Base-by-base conservation (phyloP, 2,797 vertebrate species). In the Pipistrellus nathusii region DNA sequence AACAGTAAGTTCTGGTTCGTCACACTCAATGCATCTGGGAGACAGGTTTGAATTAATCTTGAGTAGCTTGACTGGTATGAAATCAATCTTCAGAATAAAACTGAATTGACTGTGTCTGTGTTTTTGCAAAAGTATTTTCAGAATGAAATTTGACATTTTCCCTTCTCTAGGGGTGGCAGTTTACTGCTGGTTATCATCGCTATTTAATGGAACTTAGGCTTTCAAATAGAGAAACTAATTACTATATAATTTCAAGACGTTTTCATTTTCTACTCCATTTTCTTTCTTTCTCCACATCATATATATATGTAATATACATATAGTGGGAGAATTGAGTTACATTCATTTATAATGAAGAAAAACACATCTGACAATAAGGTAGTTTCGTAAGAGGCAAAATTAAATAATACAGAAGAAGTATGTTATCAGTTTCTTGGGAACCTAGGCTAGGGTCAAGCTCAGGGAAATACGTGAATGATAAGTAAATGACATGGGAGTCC, bases 71-170 rank as follows among this genome's bases (percentile, higher is more conserved):
- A 85, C 72, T 96, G 38, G 62, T 73, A 87, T 92, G 81, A 96
- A 96, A 94, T 93, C 93, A 91, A 95, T 88, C 85, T 95, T 96
- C 30, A 94, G 62, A 68, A 91, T 90, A 94, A 96, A 97, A 91
- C n/a, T 59, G 68, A 96, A 93, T 91, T 72, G 46, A 91, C 66
- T 86, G 32, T 92, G 66, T 69, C 91, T 90, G 59, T 93, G 38
- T 95, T 96, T 96, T 93, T 59, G n/a, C 44, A 94, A 72, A 85
- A 46, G 14, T 68, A 57, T 85, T 94, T 95, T 38, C 32, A 76
- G 68, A 81, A 95, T 66, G 62, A 95, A 96, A 84, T 96, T 81
- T 94, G 84, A 85, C 72, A 81, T 80, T 91, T 88, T 66, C 13
- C 25, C 30, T 94, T 21, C 95, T 85, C 62, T 14, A 18, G 55